Conservation (phyloP, 1,140 invertebrate genomes). For the Pissodes strobi region DNA sequence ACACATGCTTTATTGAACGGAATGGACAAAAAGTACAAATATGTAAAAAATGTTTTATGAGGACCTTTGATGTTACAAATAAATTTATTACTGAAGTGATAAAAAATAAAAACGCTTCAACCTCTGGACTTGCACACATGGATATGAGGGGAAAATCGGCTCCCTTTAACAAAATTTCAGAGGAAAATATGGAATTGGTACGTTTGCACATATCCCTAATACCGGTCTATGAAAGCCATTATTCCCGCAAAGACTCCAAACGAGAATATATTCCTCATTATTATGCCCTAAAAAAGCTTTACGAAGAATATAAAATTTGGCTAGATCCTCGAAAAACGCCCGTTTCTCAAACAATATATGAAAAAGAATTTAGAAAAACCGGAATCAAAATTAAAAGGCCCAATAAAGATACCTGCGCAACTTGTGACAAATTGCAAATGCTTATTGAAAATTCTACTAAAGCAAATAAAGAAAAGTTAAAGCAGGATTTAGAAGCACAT, state of each 20-base stretch:
- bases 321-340: not conserved
- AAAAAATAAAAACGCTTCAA: not conserved
- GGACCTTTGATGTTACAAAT: slow-evolving; percentile 15
- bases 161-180: not conserved
- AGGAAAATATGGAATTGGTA: not conserved
- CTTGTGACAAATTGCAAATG: too few relatives aligned
- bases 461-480: not conserved
- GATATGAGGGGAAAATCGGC: not conserved
- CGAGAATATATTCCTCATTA: not conserved
- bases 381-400: too few relatives aligned
- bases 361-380: not conserved
- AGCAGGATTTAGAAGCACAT: slow-evolving; percentile 17
- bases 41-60: slow-evolving; percentile 25
- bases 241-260: not conserved
- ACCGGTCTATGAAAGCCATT: not conserved
- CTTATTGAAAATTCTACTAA: not conserved
- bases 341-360: not conserved
- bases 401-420: too few relatives aligned
- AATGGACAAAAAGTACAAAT: too few relatives aligned
- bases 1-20: too few relatives aligned
- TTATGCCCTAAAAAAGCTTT: not conserved
- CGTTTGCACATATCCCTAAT: not conserved
- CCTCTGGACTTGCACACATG: not conserved
- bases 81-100: slow-evolving; percentile 20
- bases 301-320: not conserved